These are phyloP conservation scores for Parambassis ranga DNA, from an alignment of 2,797 vertebrate genomes.

Conservation along the genomic window DNA sequence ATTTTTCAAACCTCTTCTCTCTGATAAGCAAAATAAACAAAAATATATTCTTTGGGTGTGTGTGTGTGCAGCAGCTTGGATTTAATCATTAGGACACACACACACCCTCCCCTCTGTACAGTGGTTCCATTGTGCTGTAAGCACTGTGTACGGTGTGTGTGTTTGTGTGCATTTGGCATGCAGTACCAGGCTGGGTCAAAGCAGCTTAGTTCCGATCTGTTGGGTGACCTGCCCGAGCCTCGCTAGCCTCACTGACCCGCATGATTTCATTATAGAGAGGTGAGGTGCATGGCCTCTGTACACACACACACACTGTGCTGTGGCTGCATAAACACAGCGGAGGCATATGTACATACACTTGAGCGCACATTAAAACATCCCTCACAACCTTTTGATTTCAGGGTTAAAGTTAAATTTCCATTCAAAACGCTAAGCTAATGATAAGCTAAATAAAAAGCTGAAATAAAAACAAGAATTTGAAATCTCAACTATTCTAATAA, in stretches of 20 bases:
- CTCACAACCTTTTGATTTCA: background rate
- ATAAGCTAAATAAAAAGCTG: background rate
- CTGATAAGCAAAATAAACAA: constrained; percentile 21
- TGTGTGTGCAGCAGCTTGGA: constrained; percentile 6
- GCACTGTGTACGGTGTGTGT: constrained; percentile 23
- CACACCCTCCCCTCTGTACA: constrained; percentile 33
- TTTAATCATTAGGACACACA: constrained; percentile 45
- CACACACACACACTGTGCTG: constrained; percentile 20
- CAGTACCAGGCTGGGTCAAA: constrained; percentile 80
- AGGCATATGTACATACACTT: constrained; percentile 23
- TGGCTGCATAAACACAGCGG: constrained; percentile 11
- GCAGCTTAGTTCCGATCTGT: constrained; percentile 83
- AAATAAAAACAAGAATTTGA: background rate
- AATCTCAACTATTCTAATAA: no score
- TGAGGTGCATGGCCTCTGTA: constrained; percentile 58
- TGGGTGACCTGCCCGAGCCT: constrained; percentile 77
- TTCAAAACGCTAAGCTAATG: no score
- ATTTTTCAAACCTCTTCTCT: constrained; percentile 43
- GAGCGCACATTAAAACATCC: constrained; percentile 1
- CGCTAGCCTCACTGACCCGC: constrained; percentile 75
- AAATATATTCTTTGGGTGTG: constrained; percentile 4
- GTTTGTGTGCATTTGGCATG: constrained; percentile 67
- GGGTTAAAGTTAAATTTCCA: background rate
- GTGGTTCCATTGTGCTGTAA: constrained; percentile 59
- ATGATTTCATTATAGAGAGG: constrained; percentile 82